Conservation (phyloP, 2,113 vertebrate genomes). For the Perca schrenkii region DNA sequence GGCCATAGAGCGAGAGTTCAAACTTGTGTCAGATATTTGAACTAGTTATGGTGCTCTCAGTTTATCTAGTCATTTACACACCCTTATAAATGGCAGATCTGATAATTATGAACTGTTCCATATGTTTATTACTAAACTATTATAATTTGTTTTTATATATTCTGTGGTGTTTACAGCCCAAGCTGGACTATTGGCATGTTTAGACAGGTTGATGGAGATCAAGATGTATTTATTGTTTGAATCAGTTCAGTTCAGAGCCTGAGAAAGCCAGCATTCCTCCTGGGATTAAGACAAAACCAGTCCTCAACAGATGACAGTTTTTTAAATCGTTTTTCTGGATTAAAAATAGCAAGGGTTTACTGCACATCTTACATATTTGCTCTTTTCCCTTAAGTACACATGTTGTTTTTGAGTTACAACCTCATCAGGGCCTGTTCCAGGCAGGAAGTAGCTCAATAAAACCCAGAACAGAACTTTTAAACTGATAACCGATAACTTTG, state of each 20-base stretch:
- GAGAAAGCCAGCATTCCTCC: neutral
- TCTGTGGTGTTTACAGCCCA: no score
- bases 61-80: neutral
- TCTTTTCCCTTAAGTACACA: neutral
- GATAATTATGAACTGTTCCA: neutral
- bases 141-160: no score
- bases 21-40: conserved; percentile 8
- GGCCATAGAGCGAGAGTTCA: neutral
- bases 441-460: neutral
- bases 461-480: neutral
- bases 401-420: neutral
- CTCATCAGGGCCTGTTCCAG: neutral
- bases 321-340: neutral
- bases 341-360: neutral
- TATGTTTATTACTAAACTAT: neutral
- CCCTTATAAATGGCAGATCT: neutral
- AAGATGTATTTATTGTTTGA: neutral
- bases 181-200: no score
- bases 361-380: neutral
- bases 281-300: neutral
- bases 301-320: neutral
- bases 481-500: neutral
- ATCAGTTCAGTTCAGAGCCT: neutral
- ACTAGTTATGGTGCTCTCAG: neutral
- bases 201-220: neutral